A percentile compares a stretch with the other conserved stretches of the same genome.
phyloP scores from a whole-genome alignment of 2,888 invertebrate genomes.

The Muschampia staudingeri region DNA sequence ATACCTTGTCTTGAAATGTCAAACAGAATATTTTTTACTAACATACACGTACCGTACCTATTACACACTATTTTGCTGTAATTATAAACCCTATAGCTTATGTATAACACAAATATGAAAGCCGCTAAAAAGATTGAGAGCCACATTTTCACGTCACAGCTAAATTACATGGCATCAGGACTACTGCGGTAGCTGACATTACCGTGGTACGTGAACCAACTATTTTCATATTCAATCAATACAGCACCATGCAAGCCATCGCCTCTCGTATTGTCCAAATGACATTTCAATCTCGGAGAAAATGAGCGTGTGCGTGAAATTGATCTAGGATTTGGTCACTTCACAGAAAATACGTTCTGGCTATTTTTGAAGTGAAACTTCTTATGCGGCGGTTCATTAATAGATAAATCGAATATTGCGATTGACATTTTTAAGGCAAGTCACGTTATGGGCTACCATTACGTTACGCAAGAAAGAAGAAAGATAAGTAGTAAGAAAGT shows the following conservation, averaged over 20 bases:
- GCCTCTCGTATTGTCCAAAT: constrained; percentile 27
- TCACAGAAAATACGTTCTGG: no score
- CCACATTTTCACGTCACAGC: constrained; percentile 65
- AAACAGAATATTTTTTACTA: not conserved
- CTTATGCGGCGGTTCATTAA: no score
- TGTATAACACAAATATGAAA: not conserved
- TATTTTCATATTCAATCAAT: constrained; percentile 45
- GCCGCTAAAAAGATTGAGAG: constrained; percentile 64
- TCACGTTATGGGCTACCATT: no score
- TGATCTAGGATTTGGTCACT: not conserved
- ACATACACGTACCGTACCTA: not conserved
- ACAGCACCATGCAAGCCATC: constrained; percentile 15
- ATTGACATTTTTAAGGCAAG: no score
- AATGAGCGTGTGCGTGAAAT: constrained; percentile 8
- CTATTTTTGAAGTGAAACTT: no score
- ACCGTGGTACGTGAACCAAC: constrained; percentile 49
- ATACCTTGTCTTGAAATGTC: no score
- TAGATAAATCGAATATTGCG: no score
- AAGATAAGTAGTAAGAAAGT: no score
- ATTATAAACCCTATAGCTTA: not conserved
- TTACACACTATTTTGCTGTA: not conserved
- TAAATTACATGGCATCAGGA: constrained; percentile 55
- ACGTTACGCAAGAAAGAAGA: no score
- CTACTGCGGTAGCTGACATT: constrained; percentile 62
- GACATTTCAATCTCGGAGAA: constrained; percentile 39